Conservation (phyloP, 1,140 invertebrate species). For the Drosophila pseudoananassae region DNA sequence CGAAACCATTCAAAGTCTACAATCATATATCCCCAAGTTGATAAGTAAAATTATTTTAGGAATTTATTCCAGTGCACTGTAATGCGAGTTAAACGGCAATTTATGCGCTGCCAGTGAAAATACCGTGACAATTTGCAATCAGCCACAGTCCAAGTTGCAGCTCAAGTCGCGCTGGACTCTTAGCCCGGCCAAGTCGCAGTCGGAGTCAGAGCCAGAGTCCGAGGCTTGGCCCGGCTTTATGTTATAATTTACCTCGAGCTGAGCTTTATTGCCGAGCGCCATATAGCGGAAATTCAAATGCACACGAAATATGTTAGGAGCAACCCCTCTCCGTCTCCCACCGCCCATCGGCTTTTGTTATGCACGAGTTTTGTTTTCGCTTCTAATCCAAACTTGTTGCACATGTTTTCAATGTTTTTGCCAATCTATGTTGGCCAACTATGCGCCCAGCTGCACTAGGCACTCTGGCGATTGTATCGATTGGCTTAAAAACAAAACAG, state of each 20-base stretch:
- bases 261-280: constrained; percentile 74
- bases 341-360: constrained; percentile 49
- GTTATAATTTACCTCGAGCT: constrained; percentile 74
- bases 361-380: constrained; percentile 64
- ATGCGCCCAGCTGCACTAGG: constrained; percentile 71
- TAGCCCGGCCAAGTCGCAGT: constrained; percentile 13
- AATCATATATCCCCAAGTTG: background rate
- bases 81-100: constrained; percentile 71
- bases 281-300: constrained; percentile 81
- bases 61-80: constrained; percentile 19
- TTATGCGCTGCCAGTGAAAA: constrained; percentile 80
- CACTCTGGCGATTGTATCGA: constrained; percentile 67
- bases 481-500: constrained; percentile 28
- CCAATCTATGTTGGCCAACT: constrained; percentile 62
- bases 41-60: background rate
- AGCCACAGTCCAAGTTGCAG: constrained; percentile 48
- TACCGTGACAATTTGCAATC: constrained; percentile 82
- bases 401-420: constrained; percentile 62
- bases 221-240: constrained; percentile 46
- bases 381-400: constrained; percentile 60
- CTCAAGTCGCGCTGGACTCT: constrained; percentile 22
- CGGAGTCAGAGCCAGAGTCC: background rate
- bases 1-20: no score
- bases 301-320: constrained; percentile 74
- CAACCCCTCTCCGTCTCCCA: background rate